Evolutionary conservation across 2,797 vertebrate species (phyloP), one percentile per base, ranked within the genome.

Genomic region (Lutjanus campechanus): DNA sequence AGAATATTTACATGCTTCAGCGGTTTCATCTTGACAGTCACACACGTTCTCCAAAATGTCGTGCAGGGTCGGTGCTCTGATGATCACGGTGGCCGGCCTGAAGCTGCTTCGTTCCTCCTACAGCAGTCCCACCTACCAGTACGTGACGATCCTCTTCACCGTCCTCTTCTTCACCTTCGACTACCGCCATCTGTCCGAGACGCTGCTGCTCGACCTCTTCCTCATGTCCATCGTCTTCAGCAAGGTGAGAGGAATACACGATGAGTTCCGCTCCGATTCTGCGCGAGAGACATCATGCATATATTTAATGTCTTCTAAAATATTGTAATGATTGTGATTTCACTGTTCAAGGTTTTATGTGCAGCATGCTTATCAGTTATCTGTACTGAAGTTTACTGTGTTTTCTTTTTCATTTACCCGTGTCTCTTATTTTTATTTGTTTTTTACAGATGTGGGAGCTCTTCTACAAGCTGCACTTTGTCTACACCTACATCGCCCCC

Each of bases 161-260:
- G 94, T 99, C 88, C 97, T 99, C 83, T 99, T 99, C 95, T 99
- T 99, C 95, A 99, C 97, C 89, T 99, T 99, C 83, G 98, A 99
- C 95, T 99, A 97, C 90, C 96, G 94, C 69, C 96, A 96, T 68
- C 97, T 97, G 90, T 99, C 98, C 0, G 98, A 99, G 94, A 99
- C 98, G 19, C 97, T 98, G 95, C 96, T 99, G 64, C 96, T 99
- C 81, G 97, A 99, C 93, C 97, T 99, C 88, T 99, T 99, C 95
- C 94, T 99, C 92, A 98, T 98, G 97, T 99, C 98, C 90, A 98
- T 99, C 69, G 86, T 99, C 93, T 99, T 99, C 96, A 99, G 95
- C 95, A 99, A 99, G 97, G 98, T 99, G 93, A 94, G 88, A 69
- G 59, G 25, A 73, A 19, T 20, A 1, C 3, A 12, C 12, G 11